phyloP scores from a whole-genome alignment of 2,888 invertebrate species.

The Melieria picta region DNA sequence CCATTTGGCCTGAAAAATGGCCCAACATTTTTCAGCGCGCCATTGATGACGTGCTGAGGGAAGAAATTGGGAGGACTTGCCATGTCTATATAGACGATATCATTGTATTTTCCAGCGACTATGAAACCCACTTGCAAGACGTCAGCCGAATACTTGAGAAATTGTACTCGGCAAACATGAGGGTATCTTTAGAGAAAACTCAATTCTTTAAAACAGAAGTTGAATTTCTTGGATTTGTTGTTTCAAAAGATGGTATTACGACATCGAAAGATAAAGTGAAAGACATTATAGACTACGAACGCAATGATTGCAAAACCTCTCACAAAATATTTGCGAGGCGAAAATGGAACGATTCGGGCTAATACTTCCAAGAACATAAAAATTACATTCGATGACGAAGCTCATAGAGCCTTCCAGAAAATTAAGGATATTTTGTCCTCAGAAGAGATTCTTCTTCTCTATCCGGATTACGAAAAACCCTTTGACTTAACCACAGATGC shows the following conservation, averaged over 20 bases:
- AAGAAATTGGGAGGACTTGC: too few relatives aligned
- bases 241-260: slow-evolving; percentile 11
- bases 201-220: slow-evolving; percentile 4
- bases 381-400: neutral
- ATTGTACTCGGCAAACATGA: too few relatives aligned
- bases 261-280: slow-evolving; percentile 11
- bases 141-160: too few relatives aligned
- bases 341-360: neutral
- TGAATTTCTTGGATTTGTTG: slow-evolving; percentile 7
- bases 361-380: neutral
- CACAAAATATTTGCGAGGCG: neutral
- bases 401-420: neutral
- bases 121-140: too few relatives aligned
- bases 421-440: slow-evolving; percentile 9
- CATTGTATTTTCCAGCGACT: too few relatives aligned
- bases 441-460: slow-evolving; percentile 2
- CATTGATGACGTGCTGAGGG: too few relatives aligned
- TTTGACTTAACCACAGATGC: slow-evolving; percentile 2
- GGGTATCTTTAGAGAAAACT: too few relatives aligned
- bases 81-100: too few relatives aligned
- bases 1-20: too few relatives aligned
- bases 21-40: too few relatives aligned
- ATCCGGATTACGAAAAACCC: neutral
- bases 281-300: slow-evolving; percentile 9
- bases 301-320: too few relatives aligned